These are phyloP conservation scores for Drosophila atripex DNA, from an alignment of 2,888 invertebrate species.

Conservation along the genomic window DNA sequence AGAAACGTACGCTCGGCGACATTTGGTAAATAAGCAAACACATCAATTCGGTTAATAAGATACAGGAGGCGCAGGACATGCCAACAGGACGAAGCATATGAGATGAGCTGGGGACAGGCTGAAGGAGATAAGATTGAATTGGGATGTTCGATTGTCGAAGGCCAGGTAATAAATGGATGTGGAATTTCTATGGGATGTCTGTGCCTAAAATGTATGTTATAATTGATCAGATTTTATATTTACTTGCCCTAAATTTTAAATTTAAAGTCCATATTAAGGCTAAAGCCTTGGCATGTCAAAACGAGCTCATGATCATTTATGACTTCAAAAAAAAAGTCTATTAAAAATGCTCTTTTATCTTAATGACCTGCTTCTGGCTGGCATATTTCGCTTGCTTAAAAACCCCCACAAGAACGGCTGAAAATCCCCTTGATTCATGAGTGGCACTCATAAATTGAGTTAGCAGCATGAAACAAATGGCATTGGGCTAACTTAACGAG, in stretches of 20 bases:
- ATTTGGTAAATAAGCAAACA: conserved; percentile 45
- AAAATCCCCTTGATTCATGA: conserved; percentile 33
- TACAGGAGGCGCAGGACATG: conserved; percentile 37
- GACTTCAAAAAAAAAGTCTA: conserved; percentile 7
- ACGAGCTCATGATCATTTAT: conserved; percentile 1
- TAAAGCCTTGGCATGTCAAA: background rate
- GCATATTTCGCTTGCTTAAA: background rate
- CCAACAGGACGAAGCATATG: conserved; percentile 31
- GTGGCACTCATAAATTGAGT: conserved; percentile 69
- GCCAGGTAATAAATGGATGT: background rate
- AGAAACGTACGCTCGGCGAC: conserved; percentile 39
- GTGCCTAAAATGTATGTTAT: background rate
- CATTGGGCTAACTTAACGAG: conserved; percentile 63
- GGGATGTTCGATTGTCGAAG: background rate
- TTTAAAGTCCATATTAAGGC: background rate
- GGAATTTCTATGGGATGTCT: background rate
- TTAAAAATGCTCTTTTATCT: conserved; percentile 31
- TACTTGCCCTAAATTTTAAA: background rate
- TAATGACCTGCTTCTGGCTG: conserved; percentile 16
- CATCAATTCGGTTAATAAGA: conserved; percentile 59
- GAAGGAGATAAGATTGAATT: conserved; percentile 10
- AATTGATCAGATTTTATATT: background rate
- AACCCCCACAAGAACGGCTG: background rate
- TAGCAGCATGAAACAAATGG: conserved; percentile 71
- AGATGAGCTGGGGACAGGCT: conserved; percentile 7